Percentiles rank a stretch among this genome's conserved stretches.
phyloP scores from a whole-genome alignment of 2,888 invertebrate genomes.

The Escarpia spicata region DNA sequence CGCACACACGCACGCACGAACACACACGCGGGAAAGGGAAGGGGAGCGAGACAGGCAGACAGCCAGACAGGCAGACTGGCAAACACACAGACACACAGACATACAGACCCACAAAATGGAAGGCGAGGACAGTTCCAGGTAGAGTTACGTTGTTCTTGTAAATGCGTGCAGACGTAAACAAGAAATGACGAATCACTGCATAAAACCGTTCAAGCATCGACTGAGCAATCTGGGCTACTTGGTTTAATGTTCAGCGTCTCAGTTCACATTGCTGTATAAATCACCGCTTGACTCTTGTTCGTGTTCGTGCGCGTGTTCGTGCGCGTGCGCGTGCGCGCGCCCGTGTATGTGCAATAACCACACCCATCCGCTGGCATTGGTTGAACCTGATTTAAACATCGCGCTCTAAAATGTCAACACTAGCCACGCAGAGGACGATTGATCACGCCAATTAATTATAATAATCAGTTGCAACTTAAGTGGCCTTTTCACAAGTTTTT shows the following conservation, averaged over 20 bases:
- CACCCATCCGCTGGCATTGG: not conserved
- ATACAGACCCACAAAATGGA: too few relatives aligned
- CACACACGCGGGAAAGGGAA: not conserved
- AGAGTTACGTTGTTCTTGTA: not conserved
- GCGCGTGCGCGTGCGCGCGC: not conserved
- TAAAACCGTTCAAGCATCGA: not conserved
- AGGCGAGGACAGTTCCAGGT: too few relatives aligned
- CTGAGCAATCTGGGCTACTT: not conserved
- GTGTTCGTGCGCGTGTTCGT: not conserved
- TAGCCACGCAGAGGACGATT: not conserved
- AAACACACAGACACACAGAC: too few relatives aligned
- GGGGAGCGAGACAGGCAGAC: not conserved
- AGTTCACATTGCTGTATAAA: not conserved
- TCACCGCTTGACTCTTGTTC: not conserved
- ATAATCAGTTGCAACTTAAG: not conserved
- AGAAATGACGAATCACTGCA: not conserved
- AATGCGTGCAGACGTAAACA: not conserved
- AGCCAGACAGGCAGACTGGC: too few relatives aligned
- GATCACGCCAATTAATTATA: not conserved
- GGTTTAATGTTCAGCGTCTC: not conserved
- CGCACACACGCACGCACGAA: too few relatives aligned
- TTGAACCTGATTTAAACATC: not conserved
- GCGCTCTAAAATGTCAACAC: not conserved
- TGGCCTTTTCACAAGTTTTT: not conserved
- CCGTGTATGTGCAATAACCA: not conserved